Evolutionary conservation across 1,140 invertebrate genomes (phyloP).

Genomic region (Platyscapa corneri): DNA sequence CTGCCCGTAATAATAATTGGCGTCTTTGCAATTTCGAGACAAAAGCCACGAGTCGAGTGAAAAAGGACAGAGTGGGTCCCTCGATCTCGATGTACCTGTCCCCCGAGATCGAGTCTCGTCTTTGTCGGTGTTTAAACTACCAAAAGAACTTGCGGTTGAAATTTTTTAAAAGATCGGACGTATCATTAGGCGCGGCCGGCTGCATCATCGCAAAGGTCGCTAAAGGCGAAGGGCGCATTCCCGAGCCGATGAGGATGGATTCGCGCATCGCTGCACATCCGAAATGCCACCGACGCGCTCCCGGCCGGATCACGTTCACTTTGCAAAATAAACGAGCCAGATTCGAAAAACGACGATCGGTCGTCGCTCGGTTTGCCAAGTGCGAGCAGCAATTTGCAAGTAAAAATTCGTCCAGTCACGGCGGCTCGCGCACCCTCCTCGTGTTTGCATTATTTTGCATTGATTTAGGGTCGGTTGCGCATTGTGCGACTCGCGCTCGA

Average conservation of each 20-base stretch:
- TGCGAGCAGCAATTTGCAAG: background rate
- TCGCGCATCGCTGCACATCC: background rate
- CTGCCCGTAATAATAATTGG: background rate
- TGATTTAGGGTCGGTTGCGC: no score
- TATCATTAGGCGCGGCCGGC: background rate
- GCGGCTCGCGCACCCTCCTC: background rate
- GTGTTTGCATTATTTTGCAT: background rate
- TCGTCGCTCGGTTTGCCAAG: background rate
- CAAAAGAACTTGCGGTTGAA: background rate
- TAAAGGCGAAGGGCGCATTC: constrained; percentile 24
- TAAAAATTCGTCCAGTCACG: constrained; percentile 1
- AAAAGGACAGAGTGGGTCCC: no score
- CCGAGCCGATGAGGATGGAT: background rate
- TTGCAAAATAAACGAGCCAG: background rate
- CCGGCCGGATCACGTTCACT: background rate
- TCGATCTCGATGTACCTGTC: no score
- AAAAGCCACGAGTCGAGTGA: background rate
- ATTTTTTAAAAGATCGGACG: constrained; percentile 50
- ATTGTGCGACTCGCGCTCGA: no score
- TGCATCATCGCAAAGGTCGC: background rate
- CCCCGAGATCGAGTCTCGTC: background rate
- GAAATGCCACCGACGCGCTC: background rate
- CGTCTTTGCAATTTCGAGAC: background rate
- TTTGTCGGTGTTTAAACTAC: background rate
- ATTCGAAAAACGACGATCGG: background rate